Evolutionary conservation across 64 coral and sea anemone genomes (phyloP).

Genomic region (Stichodactyla mertensii): DNA sequence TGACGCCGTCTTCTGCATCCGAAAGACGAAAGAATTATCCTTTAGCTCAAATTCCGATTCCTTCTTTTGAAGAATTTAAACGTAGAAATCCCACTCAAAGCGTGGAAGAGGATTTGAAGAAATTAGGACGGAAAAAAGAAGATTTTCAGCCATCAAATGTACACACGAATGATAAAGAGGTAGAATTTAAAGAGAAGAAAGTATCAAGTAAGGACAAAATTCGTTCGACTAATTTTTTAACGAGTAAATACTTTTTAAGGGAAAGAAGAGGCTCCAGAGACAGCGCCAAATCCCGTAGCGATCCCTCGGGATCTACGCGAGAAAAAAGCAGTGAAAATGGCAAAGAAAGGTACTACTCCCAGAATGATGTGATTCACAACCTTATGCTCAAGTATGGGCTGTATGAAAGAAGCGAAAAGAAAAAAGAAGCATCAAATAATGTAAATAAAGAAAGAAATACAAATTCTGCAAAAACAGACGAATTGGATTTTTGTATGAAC

Average conservation of each 20-base stretch:
- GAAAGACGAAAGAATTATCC: constrained; percentile 26
- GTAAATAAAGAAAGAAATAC: not conserved
- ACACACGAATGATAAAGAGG: not conserved
- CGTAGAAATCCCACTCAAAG: constrained; percentile 23
- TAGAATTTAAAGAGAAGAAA: not conserved
- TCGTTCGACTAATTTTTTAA: not conserved
- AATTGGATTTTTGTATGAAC: not conserved
- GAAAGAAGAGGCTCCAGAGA: not conserved
- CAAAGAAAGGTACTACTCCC: constrained; percentile 40
- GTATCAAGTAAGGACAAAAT: not conserved
- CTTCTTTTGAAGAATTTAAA: constrained; percentile 81
- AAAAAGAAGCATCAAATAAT: not conserved
- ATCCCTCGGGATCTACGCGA: not conserved
- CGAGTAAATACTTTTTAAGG: not conserved
- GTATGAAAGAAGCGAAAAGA: constrained; percentile 36
- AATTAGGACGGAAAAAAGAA: not conserved
- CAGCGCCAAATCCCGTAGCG: not conserved
- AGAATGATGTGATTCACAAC: constrained; percentile 87
- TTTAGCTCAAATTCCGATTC: constrained; percentile 66
- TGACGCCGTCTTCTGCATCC: not conserved
- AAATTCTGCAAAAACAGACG: not conserved
- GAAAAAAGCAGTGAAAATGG: not conserved
- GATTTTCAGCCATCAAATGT: not conserved
- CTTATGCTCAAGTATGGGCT: constrained; percentile 86
- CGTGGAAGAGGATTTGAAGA: not conserved